These are phyloP conservation scores for Neodiprion pinetum DNA, from an alignment of 1,140 invertebrate species.

Conservation along the genomic window DNA sequence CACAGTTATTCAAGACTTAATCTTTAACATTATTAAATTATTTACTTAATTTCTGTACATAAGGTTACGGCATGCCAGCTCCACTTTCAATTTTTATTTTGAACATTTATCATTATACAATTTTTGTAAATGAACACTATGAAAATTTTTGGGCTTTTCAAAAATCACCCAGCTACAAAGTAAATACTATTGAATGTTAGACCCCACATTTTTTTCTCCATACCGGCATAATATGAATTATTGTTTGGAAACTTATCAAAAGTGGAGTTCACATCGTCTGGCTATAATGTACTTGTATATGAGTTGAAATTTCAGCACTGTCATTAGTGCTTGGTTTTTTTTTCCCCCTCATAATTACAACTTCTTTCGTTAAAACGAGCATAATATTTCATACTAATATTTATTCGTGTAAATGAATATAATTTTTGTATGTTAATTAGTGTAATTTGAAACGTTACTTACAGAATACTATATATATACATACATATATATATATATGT, in stretches of 20 bases:
- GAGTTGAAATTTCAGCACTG: slow-evolving; percentile 26
- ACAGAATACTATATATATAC: slow-evolving; percentile 32
- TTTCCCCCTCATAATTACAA: slow-evolving; percentile 20
- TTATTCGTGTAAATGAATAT: slow-evolving; percentile 23
- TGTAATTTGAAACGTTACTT: slow-evolving; percentile 30
- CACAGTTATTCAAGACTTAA: no score
- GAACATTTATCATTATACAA: background rate
- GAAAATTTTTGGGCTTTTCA: no score
- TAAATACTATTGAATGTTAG: no score
- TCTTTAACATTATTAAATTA: background rate
- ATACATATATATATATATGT: slow-evolving; percentile 41
- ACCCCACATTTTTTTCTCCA: no score
- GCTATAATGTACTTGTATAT: background rate
- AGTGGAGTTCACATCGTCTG: slow-evolving; percentile 9
- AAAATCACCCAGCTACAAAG: no score
- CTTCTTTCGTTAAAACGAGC: slow-evolving; percentile 15
- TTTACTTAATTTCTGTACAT: background rate
- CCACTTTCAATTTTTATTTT: background rate
- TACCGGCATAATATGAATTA: background rate
- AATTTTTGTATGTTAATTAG: slow-evolving; percentile 34
- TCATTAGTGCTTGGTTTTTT: background rate
- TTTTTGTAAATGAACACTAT: no score
- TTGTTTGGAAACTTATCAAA: background rate
- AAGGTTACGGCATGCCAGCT: background rate
- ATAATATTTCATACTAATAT: slow-evolving; percentile 19